phyloP scores from a whole-genome alignment of 1,140 invertebrate genomes.

The Onthophagus taurus region DNA sequence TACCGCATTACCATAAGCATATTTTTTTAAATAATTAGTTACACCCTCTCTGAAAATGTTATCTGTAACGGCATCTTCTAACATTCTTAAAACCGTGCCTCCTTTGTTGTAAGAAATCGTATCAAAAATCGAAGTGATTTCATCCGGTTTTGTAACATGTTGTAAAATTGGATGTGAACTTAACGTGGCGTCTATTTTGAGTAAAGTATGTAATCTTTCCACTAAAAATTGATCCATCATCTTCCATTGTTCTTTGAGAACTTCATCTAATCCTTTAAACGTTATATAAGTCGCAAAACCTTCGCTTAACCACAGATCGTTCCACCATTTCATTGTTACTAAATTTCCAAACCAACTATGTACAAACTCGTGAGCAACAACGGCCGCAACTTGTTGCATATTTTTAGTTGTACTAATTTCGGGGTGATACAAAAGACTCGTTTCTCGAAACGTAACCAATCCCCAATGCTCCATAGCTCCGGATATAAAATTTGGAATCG shows the following conservation, averaged over 20 bases:
- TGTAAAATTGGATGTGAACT: constrained; percentile 85
- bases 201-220: constrained; percentile 60
- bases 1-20: constrained; percentile 64
- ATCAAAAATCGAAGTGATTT: constrained; percentile 91
- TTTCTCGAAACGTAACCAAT: constrained; percentile 74
- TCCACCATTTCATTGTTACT: constrained; percentile 88
- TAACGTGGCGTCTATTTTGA: constrained; percentile 67
- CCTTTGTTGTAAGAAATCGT: constrained; percentile 89
- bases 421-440: constrained; percentile 65
- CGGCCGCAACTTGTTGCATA: constrained; percentile 67
- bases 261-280: constrained; percentile 62
- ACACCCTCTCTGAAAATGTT: constrained; percentile 66
- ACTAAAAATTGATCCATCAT: constrained; percentile 63
- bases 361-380: constrained; percentile 84
- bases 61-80: constrained; percentile 72
- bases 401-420: constrained; percentile 58
- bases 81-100: constrained; percentile 79
- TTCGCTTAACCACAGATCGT: constrained; percentile 88
- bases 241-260: constrained; percentile 71
- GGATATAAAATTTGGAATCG: constrained; percentile 89
- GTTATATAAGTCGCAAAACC: constrained; percentile 84
- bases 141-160: constrained; percentile 69
- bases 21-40: constrained; percentile 60
- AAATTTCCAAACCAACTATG: constrained; percentile 90
- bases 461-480: constrained; percentile 97